Percentiles rank a stretch among this genome's conserved stretches.
Evolutionary conservation across 2,888 invertebrate species (phyloP).

Genomic region (Atrina japonica): DNA sequence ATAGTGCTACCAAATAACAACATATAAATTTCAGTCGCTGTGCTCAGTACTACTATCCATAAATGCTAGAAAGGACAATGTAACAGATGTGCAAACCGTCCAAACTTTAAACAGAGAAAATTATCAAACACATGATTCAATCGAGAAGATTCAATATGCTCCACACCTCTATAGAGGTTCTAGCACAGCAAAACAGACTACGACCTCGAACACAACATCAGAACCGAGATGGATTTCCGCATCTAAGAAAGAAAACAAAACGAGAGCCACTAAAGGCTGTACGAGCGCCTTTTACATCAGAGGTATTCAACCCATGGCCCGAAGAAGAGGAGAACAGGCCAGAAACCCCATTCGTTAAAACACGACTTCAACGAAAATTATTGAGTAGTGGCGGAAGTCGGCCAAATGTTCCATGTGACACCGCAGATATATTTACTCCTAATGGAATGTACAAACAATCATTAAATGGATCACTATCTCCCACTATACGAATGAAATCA

Average conservation of each 20-base stretch:
- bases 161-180: slow-evolving; percentile 21
- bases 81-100: too few species aligned
- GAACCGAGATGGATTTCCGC: slow-evolving; percentile 17
- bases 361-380: slow-evolving; percentile 29
- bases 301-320: slow-evolving; percentile 20
- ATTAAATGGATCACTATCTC: slow-evolving; percentile 18
- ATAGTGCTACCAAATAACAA: too few species aligned
- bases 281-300: slow-evolving; percentile 13
- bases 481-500: slow-evolving; percentile 3
- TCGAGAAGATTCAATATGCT: slow-evolving; percentile 16
- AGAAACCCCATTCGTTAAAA: slow-evolving; percentile 38
- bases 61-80: too few species aligned
- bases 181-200: slow-evolving; percentile 23
- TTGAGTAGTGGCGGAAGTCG: slow-evolving; percentile 24
- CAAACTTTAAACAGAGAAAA: too few species aligned
- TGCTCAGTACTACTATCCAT: too few species aligned
- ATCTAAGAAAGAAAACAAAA: slow-evolving; percentile 17
- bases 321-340: slow-evolving; percentile 36
- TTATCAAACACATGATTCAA: slow-evolving; percentile 3
- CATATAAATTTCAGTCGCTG: too few species aligned
- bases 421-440: slow-evolving; percentile 30
- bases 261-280: slow-evolving; percentile 23
- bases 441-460: slow-evolving; percentile 41
- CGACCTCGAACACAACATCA: slow-evolving; percentile 19
- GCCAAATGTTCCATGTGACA: slow-evolving; percentile 33